Percentiles rank a stretch among this genome's conserved stretches.
phyloP scores from a whole-genome alignment of 2,797 vertebrate species.

The Oryzias sinensis region DNA sequence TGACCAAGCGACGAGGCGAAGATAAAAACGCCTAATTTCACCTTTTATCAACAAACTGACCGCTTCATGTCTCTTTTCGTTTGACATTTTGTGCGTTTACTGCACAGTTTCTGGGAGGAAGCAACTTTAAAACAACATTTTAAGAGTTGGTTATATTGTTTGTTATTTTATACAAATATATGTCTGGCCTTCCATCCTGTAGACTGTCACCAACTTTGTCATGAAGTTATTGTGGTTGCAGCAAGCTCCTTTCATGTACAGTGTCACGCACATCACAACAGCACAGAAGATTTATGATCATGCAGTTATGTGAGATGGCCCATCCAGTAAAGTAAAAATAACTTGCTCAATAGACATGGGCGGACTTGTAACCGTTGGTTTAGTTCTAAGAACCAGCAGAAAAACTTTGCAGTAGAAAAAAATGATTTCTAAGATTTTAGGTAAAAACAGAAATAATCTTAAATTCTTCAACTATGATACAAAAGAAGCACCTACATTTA shows the following conservation, averaged over 20 bases:
- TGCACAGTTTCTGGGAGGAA: constrained; percentile 5
- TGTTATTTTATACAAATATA: not conserved
- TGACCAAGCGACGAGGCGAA: too few relatives aligned
- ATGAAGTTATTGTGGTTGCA: constrained; percentile 28
- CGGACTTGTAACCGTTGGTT: too few relatives aligned
- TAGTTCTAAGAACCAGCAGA: constrained; percentile 20
- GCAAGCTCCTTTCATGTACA: constrained; percentile 15
- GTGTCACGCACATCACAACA: constrained; percentile 41
- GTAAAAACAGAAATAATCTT: too few relatives aligned
- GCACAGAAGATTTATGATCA: constrained; percentile 33
- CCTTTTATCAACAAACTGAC: too few relatives aligned
- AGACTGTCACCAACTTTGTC: constrained; percentile 20
- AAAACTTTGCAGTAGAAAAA: not conserved
- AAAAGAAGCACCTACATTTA: too few relatives aligned
- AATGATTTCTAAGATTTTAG: too few relatives aligned
- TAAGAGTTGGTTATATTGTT: not conserved
- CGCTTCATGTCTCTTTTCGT: too few relatives aligned
- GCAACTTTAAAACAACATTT: constrained; percentile 1
- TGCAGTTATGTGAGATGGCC: constrained; percentile 44
- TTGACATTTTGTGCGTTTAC: too few relatives aligned
- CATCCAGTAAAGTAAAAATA: constrained; percentile 44
- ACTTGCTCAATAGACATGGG: constrained; percentile 24
- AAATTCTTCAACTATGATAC: too few relatives aligned
- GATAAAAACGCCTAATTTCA: too few relatives aligned
- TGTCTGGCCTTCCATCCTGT: constrained; percentile 5